Percentiles rank a stretch among this genome's conserved stretches.
These are phyloP conservation scores for Petrocephalus zakoni DNA, from an alignment of 2,113 vertebrate species.

Conservation along the genomic window DNA sequence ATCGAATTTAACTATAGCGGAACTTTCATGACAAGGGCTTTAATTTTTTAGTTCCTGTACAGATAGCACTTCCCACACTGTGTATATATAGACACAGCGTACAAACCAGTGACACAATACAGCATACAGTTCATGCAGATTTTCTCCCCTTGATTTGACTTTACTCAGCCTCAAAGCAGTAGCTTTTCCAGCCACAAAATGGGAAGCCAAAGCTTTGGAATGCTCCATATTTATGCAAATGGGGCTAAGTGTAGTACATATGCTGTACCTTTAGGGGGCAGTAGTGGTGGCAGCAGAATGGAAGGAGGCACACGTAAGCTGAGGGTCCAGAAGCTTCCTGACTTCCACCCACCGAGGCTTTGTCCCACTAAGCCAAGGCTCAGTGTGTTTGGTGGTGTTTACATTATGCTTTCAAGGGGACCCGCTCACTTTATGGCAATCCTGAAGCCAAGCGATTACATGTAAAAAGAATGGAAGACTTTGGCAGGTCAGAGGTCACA, in stretches of 20 bases:
- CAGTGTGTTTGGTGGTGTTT: slow-evolving; percentile 30
- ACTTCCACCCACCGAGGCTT: background rate
- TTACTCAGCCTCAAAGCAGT: background rate
- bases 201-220: background rate
- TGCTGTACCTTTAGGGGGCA: background rate
- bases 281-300: background rate
- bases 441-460: slow-evolving; percentile 40
- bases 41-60: background rate
- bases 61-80: background rate
- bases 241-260: background rate
- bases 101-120: background rate
- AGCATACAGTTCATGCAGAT: background rate
- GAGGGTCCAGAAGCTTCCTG: background rate
- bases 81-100: background rate
- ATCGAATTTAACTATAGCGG: background rate
- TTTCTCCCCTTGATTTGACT: background rate
- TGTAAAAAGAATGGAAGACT: slow-evolving; percentile 28
- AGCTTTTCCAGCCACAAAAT: background rate
- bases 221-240: background rate
- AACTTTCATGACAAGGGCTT: background rate
- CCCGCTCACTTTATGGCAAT: slow-evolving; percentile 40
- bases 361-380: slow-evolving; percentile 20
- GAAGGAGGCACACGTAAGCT: background rate
- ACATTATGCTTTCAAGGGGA: slow-evolving; percentile 25
- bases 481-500: slow-evolving; percentile 34